Conservation (phyloP, 2,888 invertebrate species). For the Agriopis leucophaearia region DNA sequence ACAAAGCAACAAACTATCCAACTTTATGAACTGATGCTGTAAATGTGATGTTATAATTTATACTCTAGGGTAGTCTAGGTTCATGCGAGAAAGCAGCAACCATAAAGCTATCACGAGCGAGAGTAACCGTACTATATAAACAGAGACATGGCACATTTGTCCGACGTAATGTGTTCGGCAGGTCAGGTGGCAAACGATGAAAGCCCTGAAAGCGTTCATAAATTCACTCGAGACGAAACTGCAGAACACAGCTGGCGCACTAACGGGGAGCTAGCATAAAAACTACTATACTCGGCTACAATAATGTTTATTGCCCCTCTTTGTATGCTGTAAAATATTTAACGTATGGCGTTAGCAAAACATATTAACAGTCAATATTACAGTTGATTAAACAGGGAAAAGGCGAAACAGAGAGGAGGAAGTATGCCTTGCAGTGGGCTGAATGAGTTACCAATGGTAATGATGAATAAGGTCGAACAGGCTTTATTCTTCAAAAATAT, state of each 20-base stretch:
- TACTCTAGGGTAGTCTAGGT: slow-evolving; percentile 11
- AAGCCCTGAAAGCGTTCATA: slow-evolving; percentile 83
- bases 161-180: slow-evolving; percentile 75
- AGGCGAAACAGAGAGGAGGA: too few relatives aligned
- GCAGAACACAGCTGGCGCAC: slow-evolving; percentile 76
- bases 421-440: too few relatives aligned
- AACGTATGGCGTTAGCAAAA: background rate
- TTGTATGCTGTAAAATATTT: slow-evolving; percentile 1
- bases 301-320: slow-evolving; percentile 42
- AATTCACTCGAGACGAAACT: slow-evolving; percentile 77
- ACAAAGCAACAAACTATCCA: background rate
- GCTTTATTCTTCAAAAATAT: too few relatives aligned
- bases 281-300: slow-evolving; percentile 56
- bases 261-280: slow-evolving; percentile 46
- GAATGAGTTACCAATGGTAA: too few relatives aligned
- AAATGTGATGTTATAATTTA: slow-evolving; percentile 20
- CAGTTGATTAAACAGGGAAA: too few relatives aligned
- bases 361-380: background rate
- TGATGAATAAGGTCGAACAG: too few relatives aligned
- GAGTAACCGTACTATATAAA: slow-evolving; percentile 74
- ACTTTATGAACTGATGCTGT: slow-evolving; percentile 9
- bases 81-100: slow-evolving; percentile 37
- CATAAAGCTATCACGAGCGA: slow-evolving; percentile 47
- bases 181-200: slow-evolving; percentile 84
- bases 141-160: slow-evolving; percentile 75